A percentile compares a stretch with the other conserved stretches of the same genome.
Evolutionary conservation across 2,797 vertebrate genomes (phyloP).

Genomic region (Siniperca scherzeri): DNA sequence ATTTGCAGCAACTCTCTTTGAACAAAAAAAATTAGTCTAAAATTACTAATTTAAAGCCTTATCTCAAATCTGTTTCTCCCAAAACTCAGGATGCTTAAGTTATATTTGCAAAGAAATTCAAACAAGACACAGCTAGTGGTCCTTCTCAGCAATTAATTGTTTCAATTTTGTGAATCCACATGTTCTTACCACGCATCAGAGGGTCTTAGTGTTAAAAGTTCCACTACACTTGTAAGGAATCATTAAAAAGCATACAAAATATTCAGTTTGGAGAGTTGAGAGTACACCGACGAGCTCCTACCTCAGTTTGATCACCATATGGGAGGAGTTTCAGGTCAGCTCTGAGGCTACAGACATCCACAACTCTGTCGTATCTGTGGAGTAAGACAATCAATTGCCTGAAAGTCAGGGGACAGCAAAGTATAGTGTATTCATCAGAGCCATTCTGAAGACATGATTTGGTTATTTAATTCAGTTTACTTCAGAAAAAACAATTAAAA

Average conservation of each 20-base stretch:
- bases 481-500: background rate
- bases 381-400: background rate
- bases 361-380: slow-evolving; percentile 82
- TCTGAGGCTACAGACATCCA: slow-evolving; percentile 82
- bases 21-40: no score
- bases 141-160: background rate
- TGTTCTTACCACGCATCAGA: background rate
- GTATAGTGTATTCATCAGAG: background rate
- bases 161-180: background rate
- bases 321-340: slow-evolving; percentile 85
- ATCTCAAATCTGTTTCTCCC: background rate
- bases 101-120: background rate
- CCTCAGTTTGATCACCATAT: slow-evolving; percentile 87
- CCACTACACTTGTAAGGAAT: background rate
- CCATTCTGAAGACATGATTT: background rate
- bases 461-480: background rate
- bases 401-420: background rate
- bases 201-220: no score
- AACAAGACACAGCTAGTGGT: background rate
- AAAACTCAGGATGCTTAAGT: background rate
- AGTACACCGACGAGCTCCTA: slow-evolving; percentile 52
- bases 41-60: background rate
- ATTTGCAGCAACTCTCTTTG: background rate
- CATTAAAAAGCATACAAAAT: background rate
- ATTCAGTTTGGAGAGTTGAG: background rate